Evolutionary conservation across 2,888 invertebrate species (phyloP).

Genomic region (Stomorhina lunata): DNA sequence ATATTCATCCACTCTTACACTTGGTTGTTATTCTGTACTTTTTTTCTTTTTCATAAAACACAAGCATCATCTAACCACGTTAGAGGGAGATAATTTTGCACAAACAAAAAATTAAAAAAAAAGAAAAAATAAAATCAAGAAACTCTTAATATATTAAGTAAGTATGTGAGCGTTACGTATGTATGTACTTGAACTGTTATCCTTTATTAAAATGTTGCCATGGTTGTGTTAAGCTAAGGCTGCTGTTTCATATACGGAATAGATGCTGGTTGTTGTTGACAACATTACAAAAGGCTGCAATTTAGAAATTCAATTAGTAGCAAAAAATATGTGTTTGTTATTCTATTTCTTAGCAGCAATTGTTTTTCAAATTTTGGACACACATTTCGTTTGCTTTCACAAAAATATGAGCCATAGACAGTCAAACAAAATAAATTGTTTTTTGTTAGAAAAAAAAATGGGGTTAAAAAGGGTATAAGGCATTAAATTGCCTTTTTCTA

Average conservation of each 20-base stretch:
- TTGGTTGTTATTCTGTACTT: background rate
- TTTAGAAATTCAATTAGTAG: constrained; percentile 67
- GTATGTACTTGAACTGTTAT: constrained; percentile 66
- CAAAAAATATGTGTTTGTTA: constrained; percentile 67
- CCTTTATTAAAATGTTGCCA: constrained; percentile 51
- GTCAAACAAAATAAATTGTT: background rate
- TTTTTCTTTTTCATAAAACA: constrained; percentile 26
- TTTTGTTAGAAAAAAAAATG: background rate
- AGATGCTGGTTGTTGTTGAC: constrained; percentile 56
- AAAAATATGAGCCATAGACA: constrained; percentile 2
- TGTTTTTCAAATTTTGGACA: constrained; percentile 43
- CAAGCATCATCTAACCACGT: constrained; percentile 55
- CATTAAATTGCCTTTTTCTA: background rate
- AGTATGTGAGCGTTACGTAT: background rate
- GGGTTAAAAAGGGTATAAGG: background rate
- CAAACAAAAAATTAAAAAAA: background rate
- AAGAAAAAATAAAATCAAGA: constrained; percentile 6
- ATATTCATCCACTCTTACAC: constrained; percentile 41
- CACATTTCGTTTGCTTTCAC: background rate
- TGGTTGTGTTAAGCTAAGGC: constrained; percentile 39
- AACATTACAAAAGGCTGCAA: constrained; percentile 61
- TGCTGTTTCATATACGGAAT: no score
- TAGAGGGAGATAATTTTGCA: constrained; percentile 41
- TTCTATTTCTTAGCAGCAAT: constrained; percentile 42
- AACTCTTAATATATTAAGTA: constrained; percentile 40